Evolutionary conservation across 2,888 invertebrate genomes (phyloP).

Genomic region (Plutella xylostella): DNA sequence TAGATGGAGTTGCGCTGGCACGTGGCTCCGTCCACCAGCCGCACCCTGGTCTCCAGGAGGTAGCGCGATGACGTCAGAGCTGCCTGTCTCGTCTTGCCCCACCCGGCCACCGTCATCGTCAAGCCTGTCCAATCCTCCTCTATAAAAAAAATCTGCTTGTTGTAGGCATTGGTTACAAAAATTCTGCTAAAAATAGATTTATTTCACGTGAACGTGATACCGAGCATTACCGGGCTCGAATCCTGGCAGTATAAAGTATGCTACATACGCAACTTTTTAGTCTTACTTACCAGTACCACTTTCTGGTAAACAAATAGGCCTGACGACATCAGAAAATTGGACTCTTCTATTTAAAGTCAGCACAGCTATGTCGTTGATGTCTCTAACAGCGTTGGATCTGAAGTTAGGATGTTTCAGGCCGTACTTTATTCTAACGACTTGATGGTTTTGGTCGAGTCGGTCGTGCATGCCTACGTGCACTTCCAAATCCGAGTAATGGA

Average conservation of each 20-base stretch:
- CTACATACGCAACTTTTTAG: neutral
- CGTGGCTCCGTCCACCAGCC: conserved; percentile 37
- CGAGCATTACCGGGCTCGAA: too few relatives aligned
- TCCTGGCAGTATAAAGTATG: neutral
- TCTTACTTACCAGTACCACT: conserved; percentile 23
- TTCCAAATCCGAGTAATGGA: conserved; percentile 42
- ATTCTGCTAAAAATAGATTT: neutral
- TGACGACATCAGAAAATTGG: conserved; percentile 47
- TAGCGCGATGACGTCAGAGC: conserved; percentile 52
- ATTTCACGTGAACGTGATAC: neutral
- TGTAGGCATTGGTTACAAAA: neutral
- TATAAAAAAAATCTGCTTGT: neutral
- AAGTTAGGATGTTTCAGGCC: conserved; percentile 61
- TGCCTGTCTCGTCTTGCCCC: conserved; percentile 58
- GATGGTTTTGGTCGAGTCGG: conserved; percentile 38
- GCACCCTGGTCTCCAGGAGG: conserved; percentile 58
- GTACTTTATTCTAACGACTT: conserved; percentile 29
- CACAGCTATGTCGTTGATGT: conserved; percentile 70
- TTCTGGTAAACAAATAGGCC: conserved; percentile 63
- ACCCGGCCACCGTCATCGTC: conserved; percentile 52
- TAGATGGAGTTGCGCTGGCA: conserved; percentile 50
- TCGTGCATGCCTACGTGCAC: conserved; percentile 66
- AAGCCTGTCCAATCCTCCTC: too few relatives aligned
- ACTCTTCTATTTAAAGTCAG: conserved; percentile 54
- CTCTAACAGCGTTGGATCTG: conserved; percentile 63